Percentiles rank a stretch among this genome's conserved stretches.
Conservation (phyloP, 2,888 invertebrate genomes). For the Hypomecis punctinalis region DNA sequence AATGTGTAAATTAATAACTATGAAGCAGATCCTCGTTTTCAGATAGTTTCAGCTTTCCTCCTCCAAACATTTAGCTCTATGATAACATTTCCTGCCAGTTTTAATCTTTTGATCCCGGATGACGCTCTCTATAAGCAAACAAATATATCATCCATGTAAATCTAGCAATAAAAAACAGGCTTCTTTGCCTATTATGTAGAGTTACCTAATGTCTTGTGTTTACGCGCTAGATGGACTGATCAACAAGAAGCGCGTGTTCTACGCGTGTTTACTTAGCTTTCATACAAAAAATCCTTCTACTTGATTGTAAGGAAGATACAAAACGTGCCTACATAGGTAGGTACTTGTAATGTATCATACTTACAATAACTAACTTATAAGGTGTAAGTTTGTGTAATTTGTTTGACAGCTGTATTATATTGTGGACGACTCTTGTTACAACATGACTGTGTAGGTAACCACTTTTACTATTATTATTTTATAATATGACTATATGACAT, state of each 20-base stretch:
- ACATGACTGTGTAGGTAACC: no score
- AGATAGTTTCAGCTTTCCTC: no score
- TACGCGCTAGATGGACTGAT: slow-evolving; percentile 13
- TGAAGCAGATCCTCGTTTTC: no score
- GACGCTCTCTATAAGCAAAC: slow-evolving; percentile 37
- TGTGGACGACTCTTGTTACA: no score
- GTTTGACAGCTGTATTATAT: no score
- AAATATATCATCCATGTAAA: slow-evolving; percentile 13
- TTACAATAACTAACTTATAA: no score
- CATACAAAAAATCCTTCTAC: neutral
- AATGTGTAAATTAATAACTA: no score
- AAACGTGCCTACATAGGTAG: neutral
- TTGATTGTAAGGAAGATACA: neutral
- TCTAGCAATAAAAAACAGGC: slow-evolving; percentile 16
- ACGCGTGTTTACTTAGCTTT: neutral
- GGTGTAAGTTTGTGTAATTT: no score
- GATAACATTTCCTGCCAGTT: neutral
- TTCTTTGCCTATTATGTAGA: slow-evolving; percentile 4
- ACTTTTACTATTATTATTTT: no score
- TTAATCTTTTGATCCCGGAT: slow-evolving; percentile 46
- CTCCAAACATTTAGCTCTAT: no score
- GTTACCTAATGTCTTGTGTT: slow-evolving; percentile 16
- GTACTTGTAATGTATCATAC: neutral
- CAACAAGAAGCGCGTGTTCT: slow-evolving; percentile 4
- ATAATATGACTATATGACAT: no score